These are phyloP conservation scores for Taurulus bubalis DNA, from an alignment of 2,113 vertebrate species.

Conservation along the genomic window DNA sequence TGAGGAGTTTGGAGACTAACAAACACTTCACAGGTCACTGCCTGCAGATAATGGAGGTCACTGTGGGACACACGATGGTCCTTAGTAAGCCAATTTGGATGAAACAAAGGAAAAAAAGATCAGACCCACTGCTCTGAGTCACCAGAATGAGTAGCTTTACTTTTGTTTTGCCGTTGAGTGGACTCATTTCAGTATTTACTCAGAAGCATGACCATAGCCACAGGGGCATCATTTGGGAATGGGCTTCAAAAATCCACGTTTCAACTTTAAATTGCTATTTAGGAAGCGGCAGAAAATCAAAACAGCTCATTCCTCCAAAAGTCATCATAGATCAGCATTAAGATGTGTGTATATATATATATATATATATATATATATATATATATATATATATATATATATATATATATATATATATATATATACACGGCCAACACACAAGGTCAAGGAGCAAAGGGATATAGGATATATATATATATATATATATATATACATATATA, in stretches of 20 bases:
- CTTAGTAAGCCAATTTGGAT: conserved; percentile 60
- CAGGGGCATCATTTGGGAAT: conserved; percentile 55
- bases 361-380: too few species aligned
- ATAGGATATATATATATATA: too few species aligned
- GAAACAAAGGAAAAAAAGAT: conserved; percentile 36
- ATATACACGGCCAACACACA: too few species aligned
- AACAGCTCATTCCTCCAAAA: conserved; percentile 31
- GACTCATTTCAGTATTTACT: conserved; percentile 49
- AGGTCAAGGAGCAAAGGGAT: too few species aligned
- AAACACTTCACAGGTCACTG: conserved; percentile 24
- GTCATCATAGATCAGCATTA: conserved; percentile 43
- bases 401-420: background rate
- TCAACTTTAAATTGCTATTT: conserved; percentile 63
- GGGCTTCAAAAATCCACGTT: conserved; percentile 62
- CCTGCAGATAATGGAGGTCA: conserved; percentile 33
- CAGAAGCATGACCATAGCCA: conserved; percentile 50
- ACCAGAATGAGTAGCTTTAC: conserved; percentile 47
- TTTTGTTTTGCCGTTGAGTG: conserved; percentile 26
- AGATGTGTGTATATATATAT: background rate
- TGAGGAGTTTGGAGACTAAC: conserved; percentile 19
- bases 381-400: background rate
- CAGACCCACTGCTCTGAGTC: conserved; percentile 42
- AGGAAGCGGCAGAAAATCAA: conserved; percentile 36
- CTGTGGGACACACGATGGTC: conserved; percentile 12
- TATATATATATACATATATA: too few species aligned